Conservation (phyloP, 92 coral and sea anemone species). For the Parazoanthus darwini region DNA sequence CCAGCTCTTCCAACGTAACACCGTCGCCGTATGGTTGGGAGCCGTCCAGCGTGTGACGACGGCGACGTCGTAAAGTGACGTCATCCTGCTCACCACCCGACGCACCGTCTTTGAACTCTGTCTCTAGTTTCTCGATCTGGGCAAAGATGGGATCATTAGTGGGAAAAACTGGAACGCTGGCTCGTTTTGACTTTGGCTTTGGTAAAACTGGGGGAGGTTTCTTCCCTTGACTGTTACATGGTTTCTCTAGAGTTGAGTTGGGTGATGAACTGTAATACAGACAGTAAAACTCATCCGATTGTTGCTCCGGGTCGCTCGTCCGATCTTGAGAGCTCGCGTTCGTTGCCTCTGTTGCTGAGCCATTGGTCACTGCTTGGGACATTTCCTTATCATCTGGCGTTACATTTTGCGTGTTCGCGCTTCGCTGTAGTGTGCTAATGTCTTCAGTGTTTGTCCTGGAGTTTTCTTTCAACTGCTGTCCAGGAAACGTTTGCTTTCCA, state of each 20-base stretch:
- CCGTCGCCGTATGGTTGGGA: neutral
- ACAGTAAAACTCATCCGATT: conserved; percentile 36
- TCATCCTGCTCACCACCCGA: conserved; percentile 5
- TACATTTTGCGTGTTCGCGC: conserved; percentile 24
- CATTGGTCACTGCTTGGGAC: conserved; percentile 16
- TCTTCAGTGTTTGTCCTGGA: conserved; percentile 10
- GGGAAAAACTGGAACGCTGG: conserved; percentile 37
- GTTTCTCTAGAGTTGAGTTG: conserved; percentile 28
- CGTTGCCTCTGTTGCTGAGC: neutral
- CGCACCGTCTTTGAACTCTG: neutral
- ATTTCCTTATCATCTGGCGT: conserved; percentile 23
- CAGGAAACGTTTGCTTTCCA: conserved; percentile 6
- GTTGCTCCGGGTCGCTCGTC: neutral
- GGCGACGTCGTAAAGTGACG: neutral
- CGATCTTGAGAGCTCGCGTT: neutral
- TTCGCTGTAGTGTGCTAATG: conserved; percentile 12
- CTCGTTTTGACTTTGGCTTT: conserved; percentile 35
- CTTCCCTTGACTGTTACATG: conserved; percentile 35
- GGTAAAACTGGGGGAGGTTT: conserved; percentile 29
- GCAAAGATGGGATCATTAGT: conserved; percentile 28
- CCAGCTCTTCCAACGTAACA: neutral
- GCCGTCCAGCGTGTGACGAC: conserved; percentile 38
- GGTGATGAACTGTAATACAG: conserved; percentile 35
- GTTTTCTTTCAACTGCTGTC: conserved; percentile 16
- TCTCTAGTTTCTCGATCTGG: conserved; percentile 11